Conservation (phyloP, 2,797 vertebrate genomes). For the Amphiprion clarkii region DNA sequence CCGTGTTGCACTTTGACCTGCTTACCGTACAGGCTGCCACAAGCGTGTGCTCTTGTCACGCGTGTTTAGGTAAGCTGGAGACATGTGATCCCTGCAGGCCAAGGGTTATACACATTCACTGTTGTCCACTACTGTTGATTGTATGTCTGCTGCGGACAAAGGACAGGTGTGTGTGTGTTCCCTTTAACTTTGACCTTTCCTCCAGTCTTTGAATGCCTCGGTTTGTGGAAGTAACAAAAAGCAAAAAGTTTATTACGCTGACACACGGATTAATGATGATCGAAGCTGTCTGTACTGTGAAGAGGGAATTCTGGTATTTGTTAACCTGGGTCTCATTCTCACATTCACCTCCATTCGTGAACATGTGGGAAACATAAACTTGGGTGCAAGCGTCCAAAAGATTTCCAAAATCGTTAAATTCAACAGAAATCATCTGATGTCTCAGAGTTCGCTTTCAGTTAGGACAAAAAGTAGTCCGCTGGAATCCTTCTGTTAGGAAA, state of each 20-base stretch:
- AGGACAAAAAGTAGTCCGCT: neutral
- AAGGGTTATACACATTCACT: conserved; percentile 61
- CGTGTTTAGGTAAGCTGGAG: conserved; percentile 69
- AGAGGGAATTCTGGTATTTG: neutral
- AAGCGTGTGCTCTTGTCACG: conserved; percentile 59
- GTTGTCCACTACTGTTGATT: conserved; percentile 53
- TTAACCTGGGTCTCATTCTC: neutral
- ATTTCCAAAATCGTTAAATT: neutral
- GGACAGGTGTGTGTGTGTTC: conserved; percentile 26
- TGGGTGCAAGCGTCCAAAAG: neutral
- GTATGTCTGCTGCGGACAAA: conserved; percentile 46
- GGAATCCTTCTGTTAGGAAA: neutral
- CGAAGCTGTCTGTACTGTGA: neutral
- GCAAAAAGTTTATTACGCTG: neutral
- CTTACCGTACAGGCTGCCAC: conserved; percentile 59
- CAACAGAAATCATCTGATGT: neutral
- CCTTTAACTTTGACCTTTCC: conserved; percentile 14
- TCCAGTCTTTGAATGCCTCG: neutral
- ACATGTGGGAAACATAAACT: neutral
- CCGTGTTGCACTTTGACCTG: conserved; percentile 63
- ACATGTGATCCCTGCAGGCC: conserved; percentile 65
- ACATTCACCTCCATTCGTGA: neutral
- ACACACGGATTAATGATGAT: neutral
- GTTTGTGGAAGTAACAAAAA: neutral
- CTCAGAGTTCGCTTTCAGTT: neutral